These are phyloP conservation scores for Drosophila greeni DNA, from an alignment of 2,888 invertebrate species.

Conservation along the genomic window DNA sequence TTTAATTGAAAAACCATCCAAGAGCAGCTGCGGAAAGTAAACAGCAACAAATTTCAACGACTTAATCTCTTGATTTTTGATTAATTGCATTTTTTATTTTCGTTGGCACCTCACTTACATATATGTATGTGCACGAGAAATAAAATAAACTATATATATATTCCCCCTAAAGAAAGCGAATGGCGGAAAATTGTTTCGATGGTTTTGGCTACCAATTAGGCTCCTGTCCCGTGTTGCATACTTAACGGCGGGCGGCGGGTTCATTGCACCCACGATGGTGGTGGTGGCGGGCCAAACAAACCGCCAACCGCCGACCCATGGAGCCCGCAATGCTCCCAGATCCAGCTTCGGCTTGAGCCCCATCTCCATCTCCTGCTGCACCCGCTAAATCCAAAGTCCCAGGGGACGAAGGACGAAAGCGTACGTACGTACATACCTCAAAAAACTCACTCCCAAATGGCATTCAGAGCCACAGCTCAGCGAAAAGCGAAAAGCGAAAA, in stretches of 20 bases:
- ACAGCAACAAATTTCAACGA: not conserved
- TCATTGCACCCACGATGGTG: conserved; percentile 57
- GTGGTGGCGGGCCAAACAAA: conserved; percentile 13
- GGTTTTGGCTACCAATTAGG: conserved; percentile 55
- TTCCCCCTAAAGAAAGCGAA: conserved; percentile 19
- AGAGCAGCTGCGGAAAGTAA: conserved; percentile 13
- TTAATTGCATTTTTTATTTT: not conserved
- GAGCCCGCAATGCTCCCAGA: conserved; percentile 14
- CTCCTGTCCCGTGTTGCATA: conserved; percentile 52
- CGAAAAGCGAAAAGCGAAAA: conserved; percentile 57
- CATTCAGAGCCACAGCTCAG: conserved; percentile 49
- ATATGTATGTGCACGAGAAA: conserved; percentile 11
- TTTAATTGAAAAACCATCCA: not conserved
- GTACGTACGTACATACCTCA: conserved; percentile 1
- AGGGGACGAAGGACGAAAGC: conserved; percentile 11
- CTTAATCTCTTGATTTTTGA: not conserved
- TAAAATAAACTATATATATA: conserved; percentile 42
- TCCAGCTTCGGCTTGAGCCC: not conserved
- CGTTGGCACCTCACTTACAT: not conserved
- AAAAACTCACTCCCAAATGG: conserved; percentile 32
- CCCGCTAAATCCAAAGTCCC: conserved; percentile 18
- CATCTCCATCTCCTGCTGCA: conserved; percentile 1
- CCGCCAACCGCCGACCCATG: conserved; percentile 23
- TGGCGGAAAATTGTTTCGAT: conserved; percentile 24
- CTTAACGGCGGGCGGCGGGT: conserved; percentile 54